Evolutionary conservation across 2,888 invertebrate genomes (phyloP), one percentile per base, ranked within the genome.

Genomic region (Eupithecia dodoneata): DNA sequence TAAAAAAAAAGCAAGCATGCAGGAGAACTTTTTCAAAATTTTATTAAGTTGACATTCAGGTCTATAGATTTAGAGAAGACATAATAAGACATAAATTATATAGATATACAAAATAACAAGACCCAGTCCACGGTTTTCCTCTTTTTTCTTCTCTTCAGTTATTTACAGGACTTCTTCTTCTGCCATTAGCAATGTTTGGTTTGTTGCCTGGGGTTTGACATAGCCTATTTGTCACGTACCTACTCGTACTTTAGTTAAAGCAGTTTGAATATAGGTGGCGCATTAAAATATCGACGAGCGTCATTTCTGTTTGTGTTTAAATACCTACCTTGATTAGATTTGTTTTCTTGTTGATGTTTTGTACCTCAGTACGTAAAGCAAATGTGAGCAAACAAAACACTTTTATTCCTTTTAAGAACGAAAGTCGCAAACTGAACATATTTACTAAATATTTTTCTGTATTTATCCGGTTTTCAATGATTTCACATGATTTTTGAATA

Each of bases 111-210:
- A 70, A 44, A 70, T 45, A 69, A 69, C 66, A 75, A 70, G 84
- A 84, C 91, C 90, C 91, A 91, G 92, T 92, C 92, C 92, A 90
- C 87, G 89, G 88, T 86, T 76, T 85, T 83, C 79, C 76, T 75
- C 67, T 77, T 80, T 84, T 82, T 78, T 71, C 75, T 82, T 78
- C 76, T 72, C 80, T 86, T 91, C 93, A 93, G 94, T 94, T 94
- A 94, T 94, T 93, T 90, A 89, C 94, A 93, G 94, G 94, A 91
- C 78, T 79, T 82, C 80, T 81, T 85, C 82, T 83, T 85, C 82
- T 76, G 71, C 12, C 73, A 75, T 71, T 71, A 76, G 76, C 71
- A 42, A 76, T 76, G 47, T 70, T 70, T 70, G 13, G 30, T 69
- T 67, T 18, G 12, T 47, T 47, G 30, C 2, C 44, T 44, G 18